Evolutionary conservation across 2,113 vertebrate genomes (phyloP).

Genomic region (Laterallus jamaicensis): DNA sequence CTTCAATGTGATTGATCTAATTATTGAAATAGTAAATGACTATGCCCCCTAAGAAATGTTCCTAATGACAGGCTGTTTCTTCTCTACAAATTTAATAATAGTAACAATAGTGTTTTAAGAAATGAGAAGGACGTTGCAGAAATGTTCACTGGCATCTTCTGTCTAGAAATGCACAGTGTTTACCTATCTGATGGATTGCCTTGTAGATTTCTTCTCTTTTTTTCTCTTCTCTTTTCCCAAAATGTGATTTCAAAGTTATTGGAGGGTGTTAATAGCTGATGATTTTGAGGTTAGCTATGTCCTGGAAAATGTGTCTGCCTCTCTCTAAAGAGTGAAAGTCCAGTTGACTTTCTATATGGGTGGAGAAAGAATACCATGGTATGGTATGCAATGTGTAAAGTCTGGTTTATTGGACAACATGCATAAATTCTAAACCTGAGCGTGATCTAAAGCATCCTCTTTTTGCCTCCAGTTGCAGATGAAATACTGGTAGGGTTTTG

Average conservation of each 20-base stretch:
- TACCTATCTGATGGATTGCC: not conserved
- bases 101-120: not conserved
- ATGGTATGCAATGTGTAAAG: not conserved
- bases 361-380: not conserved
- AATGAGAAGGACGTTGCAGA: not conserved
- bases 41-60: not conserved
- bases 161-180: not conserved
- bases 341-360: not conserved
- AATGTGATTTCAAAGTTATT: not conserved
- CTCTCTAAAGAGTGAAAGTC: not conserved
- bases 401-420: not conserved
- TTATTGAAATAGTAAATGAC: not conserved
- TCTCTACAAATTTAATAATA: not conserved
- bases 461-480: not conserved
- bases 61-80: not conserved
- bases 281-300: not conserved
- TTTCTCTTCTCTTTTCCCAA: not conserved
- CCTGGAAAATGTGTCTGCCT: not conserved
- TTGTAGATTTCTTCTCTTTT: not conserved
- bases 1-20: not conserved
- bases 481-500: not conserved
- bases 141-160: not conserved
- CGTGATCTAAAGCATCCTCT: not conserved
- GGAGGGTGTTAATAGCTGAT: not conserved
- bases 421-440: not conserved